Base-by-base conservation (phyloP, 2,888 invertebrate species). In the Drosophila peninsularis region DNA sequence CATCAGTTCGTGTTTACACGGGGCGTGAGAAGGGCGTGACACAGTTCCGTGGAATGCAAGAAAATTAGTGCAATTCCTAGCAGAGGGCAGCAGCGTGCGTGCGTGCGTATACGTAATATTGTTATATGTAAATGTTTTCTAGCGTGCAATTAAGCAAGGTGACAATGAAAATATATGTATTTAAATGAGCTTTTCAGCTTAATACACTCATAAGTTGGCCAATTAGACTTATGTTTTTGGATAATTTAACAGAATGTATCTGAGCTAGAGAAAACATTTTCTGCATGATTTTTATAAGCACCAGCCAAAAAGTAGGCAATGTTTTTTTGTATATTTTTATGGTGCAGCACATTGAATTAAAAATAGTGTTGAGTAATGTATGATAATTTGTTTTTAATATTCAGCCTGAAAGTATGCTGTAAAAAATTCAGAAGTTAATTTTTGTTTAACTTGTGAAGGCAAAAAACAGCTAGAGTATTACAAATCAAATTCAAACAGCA, bases 21-120 rank as follows among this genome's bases (percentile, higher is more conserved):
- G 75, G 57, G 54, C 53, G 70, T 49, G 19, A 17, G 68, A 50
- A 58, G 73, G 78, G 78, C 74, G 75, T 73, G 75, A 78, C 75
- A 78, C 58, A 78, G 64, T 69, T 76, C 11, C 39, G 41, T 64
- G 53, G 41, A 68, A 47, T 60, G 64, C 61, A 53, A 56, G 58
- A 52, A 65, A 78, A 78, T 63, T 72, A 34, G 62, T 71, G 62
- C 36, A 67, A 56, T 62, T 55, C 58, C 32, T 54, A 30, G 17
- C 21, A 36, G 39, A 55, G 36, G 32, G 47, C 62, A 60, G 30
- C 21, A 24, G 32, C 13, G 41, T 47, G 53, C 44, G 41, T 47
- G 53, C 44, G 45, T 50, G 27, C 58, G 58, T 66, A 62, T 62
- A 37, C 42, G 54, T 63, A 63, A 75, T 56, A 71, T 62, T 41